Conservation (phyloP, 2,888 invertebrate species). For the Eristalinus aeneus region DNA sequence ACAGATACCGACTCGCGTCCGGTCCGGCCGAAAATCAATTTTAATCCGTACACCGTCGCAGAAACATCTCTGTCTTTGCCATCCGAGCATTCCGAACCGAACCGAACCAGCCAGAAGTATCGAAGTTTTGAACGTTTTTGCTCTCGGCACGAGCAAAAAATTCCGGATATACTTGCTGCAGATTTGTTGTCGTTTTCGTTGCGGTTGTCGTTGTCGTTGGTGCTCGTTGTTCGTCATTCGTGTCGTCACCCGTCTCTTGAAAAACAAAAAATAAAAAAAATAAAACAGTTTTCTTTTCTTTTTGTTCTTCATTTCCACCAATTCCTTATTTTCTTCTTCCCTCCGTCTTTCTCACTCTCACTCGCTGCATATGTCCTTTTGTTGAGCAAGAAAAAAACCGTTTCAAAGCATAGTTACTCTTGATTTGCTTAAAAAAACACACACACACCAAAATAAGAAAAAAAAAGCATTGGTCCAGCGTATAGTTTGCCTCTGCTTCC, state of each 20-base stretch:
- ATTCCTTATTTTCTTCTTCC: background rate
- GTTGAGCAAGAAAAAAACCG: conserved; percentile 19
- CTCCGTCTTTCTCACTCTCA: background rate
- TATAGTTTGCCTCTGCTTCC: conserved; percentile 1
- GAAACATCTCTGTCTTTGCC: background rate
- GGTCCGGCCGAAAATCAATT: conserved; percentile 31
- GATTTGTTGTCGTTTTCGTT: conserved; percentile 2
- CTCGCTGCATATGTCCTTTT: conserved; percentile 34
- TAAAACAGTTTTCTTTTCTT: background rate
- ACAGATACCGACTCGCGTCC: background rate
- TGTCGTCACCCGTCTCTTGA: conserved; percentile 19
- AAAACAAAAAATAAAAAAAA: background rate
- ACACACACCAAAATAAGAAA: background rate
- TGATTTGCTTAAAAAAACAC: conserved; percentile 40
- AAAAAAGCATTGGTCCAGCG: conserved; percentile 58
- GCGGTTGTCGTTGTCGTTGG: conserved; percentile 18
- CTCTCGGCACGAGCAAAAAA: conserved; percentile 65
- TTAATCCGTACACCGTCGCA: conserved; percentile 24
- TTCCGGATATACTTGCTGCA: conserved; percentile 62
- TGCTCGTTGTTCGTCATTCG: conserved; percentile 29
- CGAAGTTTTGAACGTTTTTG: conserved; percentile 48
- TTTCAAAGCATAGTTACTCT: conserved; percentile 40
- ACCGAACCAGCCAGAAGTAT: background rate
- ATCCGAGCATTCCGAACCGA: background rate
- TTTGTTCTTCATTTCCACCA: background rate